Conservation (phyloP, 2,888 invertebrate genomes). For the Spisula subtruncata region DNA sequence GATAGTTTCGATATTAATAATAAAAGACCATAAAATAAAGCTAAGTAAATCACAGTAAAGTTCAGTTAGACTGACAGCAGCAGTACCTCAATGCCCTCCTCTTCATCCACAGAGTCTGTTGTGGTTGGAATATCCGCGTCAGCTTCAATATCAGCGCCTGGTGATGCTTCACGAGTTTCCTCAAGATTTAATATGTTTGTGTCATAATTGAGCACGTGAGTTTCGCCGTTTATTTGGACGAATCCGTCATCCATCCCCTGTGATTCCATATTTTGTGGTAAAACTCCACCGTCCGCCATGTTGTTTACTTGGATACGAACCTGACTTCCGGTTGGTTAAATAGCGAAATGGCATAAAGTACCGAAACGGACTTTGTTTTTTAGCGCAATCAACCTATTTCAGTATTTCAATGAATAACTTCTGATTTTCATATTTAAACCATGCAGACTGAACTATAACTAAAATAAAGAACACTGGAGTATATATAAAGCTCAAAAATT, state of each 20-base stretch:
- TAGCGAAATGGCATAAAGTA: not conserved
- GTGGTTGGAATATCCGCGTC: slow-evolving; percentile 66
- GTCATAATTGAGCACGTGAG: slow-evolving; percentile 75
- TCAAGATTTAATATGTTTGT: slow-evolving; percentile 83
- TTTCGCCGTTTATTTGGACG: slow-evolving; percentile 75
- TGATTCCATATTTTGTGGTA: slow-evolving; percentile 59
- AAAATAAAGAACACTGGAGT: too few species aligned
- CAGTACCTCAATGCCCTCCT: slow-evolving; percentile 77
- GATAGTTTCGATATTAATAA: too few species aligned
- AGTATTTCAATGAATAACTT: too few species aligned
- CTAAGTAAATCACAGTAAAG: too few species aligned
- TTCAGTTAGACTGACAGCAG: too few species aligned
- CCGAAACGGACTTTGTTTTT: not conserved
- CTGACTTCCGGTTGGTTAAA: slow-evolving; percentile 4
- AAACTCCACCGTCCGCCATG: slow-evolving; percentile 75
- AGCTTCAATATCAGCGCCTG: slow-evolving; percentile 64
- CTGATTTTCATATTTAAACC: too few species aligned
- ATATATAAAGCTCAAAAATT: too few species aligned
- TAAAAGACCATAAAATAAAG: too few species aligned
- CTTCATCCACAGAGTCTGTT: slow-evolving; percentile 67
- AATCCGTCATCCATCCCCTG: slow-evolving; percentile 74
- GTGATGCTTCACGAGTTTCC: slow-evolving; percentile 70
- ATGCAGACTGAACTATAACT: too few species aligned
- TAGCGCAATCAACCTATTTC: too few species aligned
- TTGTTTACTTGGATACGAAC: slow-evolving; percentile 73